Percentiles rank a stretch among this genome's conserved stretches.
These are phyloP conservation scores for Daptonema setosum DNA, from an alignment of 2,888 invertebrate species.

Conservation along the genomic window DNA sequence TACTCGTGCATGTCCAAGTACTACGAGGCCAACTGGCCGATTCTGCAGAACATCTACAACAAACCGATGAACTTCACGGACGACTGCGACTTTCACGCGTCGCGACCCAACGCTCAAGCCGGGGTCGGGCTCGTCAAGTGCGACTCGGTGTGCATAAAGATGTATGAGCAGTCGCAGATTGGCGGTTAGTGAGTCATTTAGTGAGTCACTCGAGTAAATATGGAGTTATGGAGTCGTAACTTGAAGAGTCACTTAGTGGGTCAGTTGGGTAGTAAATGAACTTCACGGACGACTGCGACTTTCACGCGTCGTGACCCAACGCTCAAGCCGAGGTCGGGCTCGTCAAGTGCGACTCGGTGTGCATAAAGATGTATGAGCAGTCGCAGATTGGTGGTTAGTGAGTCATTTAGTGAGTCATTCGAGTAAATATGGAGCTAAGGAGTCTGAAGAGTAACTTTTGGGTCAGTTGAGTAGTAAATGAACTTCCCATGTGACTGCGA, in stretches of 20 bases:
- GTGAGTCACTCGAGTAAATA: too few species aligned
- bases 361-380: constrained; percentile 20
- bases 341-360: constrained; percentile 21
- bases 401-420: too few species aligned
- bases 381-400: constrained; percentile 19
- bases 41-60: constrained; percentile 18
- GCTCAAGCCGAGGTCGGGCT: constrained; percentile 10
- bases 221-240: too few species aligned
- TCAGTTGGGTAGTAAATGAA: too few species aligned
- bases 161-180: constrained; percentile 20
- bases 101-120: background rate
- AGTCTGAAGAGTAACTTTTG: too few species aligned
- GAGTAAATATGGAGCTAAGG: too few species aligned
- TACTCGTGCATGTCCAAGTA: constrained; percentile 25
- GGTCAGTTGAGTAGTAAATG: too few species aligned
- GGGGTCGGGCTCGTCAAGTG: constrained; percentile 16
- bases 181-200: constrained; percentile 20
- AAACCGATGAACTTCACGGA: constrained; percentile 23
- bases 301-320: constrained; percentile 1
- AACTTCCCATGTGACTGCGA: constrained; percentile 22
- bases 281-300: constrained; percentile 19
- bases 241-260: too few species aligned
- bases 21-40: constrained; percentile 21
- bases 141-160: constrained; percentile 20
- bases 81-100: constrained; percentile 9